Conservation (phyloP, 1,140 invertebrate species). For the Harpegnathos saltator region DNA sequence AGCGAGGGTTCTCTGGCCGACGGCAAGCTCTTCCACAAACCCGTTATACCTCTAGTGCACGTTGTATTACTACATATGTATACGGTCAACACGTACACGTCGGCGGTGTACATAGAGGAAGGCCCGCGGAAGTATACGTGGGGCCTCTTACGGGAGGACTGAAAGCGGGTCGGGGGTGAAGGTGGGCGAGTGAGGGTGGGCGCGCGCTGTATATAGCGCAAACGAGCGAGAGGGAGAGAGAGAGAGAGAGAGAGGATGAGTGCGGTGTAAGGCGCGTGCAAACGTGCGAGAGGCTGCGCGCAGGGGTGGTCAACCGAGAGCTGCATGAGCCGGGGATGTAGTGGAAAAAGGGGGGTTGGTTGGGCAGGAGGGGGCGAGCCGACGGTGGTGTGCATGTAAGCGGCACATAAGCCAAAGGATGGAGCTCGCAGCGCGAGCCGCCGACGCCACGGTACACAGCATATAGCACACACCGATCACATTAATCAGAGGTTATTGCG, state of each 20-base stretch:
- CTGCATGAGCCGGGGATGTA: background rate
- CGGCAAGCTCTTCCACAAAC: conserved; percentile 73
- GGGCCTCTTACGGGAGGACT: conserved; percentile 30
- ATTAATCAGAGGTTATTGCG: conserved; percentile 87
- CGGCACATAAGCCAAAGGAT: conserved; percentile 81
- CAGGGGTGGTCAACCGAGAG: conserved; percentile 51
- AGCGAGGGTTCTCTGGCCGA: conserved; percentile 67
- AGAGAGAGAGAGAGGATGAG: no score
- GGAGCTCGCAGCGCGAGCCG: conserved; percentile 67
- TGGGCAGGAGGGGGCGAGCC: background rate
- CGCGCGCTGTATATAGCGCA: no score
- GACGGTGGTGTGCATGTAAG: conserved; percentile 72
- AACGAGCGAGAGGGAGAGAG: no score
- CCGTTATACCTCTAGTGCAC: conserved; percentile 72
- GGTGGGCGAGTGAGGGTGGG: conserved; percentile 48
- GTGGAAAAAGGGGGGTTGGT: conserved; percentile 47
- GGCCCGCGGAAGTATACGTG: conserved; percentile 46
- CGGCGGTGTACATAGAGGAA: conserved; percentile 44
- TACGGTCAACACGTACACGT: conserved; percentile 59
- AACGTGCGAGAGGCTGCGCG: conserved; percentile 47
- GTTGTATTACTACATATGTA: conserved; percentile 75
- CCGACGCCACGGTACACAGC: conserved; percentile 70
- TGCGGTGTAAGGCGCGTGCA: conserved; percentile 69
- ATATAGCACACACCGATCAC: conserved; percentile 84
- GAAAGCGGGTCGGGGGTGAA: background rate